Conservation (phyloP, 2,113 vertebrate genomes). For the Motacilla tschutschensis region DNA sequence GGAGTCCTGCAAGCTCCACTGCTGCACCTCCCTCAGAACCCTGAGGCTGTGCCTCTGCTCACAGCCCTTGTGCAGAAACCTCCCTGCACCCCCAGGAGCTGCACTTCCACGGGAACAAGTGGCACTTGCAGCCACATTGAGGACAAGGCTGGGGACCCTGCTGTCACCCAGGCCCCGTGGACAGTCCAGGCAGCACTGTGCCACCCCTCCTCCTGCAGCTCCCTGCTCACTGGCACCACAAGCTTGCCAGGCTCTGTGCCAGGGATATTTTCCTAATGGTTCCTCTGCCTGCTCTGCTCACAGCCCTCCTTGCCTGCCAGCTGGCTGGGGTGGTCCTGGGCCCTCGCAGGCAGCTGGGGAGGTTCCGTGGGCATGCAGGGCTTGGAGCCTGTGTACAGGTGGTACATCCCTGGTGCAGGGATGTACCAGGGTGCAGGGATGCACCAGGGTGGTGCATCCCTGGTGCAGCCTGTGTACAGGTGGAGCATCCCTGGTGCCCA, state of each 20-base stretch:
- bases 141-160: not conserved
- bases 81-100: not conserved
- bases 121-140: not conserved
- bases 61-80: not conserved
- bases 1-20: not conserved
- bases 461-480: not conserved
- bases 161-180: not conserved
- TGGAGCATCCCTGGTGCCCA: not conserved
- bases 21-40: not conserved
- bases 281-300: conserved; percentile 15
- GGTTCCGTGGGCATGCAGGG: conserved; percentile 6
- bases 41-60: not conserved
- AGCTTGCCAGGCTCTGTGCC: not conserved
- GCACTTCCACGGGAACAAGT: fast-evolving
- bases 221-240: not conserved
- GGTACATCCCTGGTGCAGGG: not conserved
- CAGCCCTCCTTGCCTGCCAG: conserved; percentile 42
- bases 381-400: not conserved
- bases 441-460: no score
- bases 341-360: conserved; percentile 30
- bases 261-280: conserved; percentile 30
- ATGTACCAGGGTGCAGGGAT: no score
- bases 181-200: not conserved
- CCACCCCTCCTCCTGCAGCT: not conserved
- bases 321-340: conserved; percentile 17